phyloP scores from a whole-genome alignment of 2,888 invertebrate genomes.

The Philaethria dido region DNA sequence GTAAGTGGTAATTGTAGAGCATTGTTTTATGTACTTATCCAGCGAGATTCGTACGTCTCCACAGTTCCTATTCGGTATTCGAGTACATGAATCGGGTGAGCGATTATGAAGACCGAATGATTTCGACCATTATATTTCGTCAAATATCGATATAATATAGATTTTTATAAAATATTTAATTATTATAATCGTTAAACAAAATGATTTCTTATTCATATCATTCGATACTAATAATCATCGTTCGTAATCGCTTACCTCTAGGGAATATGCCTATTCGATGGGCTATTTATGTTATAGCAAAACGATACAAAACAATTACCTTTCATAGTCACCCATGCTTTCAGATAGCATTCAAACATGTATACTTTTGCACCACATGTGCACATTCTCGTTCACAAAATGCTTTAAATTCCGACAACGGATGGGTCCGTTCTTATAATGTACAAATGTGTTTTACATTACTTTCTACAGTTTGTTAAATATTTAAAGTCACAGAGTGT shows the following conservation, averaged over 20 bases:
- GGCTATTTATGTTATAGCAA: constrained; percentile 63
- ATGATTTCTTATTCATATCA: background rate
- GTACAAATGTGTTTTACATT: background rate
- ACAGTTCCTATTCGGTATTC: constrained; percentile 42
- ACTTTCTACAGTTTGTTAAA: background rate
- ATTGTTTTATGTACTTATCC: constrained; percentile 55
- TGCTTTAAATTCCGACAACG: background rate
- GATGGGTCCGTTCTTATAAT: background rate
- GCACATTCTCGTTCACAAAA: constrained; percentile 24
- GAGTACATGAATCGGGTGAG: constrained; percentile 17
- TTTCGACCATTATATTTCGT: background rate
- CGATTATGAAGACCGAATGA: constrained; percentile 11
- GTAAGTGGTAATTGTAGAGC: constrained; percentile 69
- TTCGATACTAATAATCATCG: background rate
- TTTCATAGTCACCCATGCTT: constrained; percentile 46
- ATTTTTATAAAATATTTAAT: background rate
- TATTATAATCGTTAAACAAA: constrained; percentile 6
- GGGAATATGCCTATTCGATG: constrained; percentile 72
- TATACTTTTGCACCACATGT: constrained; percentile 26
- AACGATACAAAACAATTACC: constrained; percentile 58
- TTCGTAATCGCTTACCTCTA: constrained; percentile 21
- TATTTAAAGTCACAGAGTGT: background rate
- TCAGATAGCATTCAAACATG: constrained; percentile 37
- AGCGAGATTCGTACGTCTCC: constrained; percentile 73
- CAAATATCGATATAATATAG: background rate